Base-by-base conservation (phyloP, 2,888 invertebrate genomes). In the Keiferia lycopersicella region DNA sequence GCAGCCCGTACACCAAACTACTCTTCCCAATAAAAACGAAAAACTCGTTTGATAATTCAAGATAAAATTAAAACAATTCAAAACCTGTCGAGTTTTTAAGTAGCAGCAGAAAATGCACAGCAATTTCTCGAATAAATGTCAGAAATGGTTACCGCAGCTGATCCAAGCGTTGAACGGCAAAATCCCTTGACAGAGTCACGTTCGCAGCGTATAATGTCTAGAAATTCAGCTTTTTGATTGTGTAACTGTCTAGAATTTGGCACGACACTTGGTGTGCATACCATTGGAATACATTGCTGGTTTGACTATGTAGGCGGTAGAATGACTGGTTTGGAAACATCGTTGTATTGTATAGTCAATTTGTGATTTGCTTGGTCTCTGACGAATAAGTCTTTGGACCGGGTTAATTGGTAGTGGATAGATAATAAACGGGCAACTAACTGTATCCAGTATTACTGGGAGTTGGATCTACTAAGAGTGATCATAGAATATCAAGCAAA, bases 181-280 rank as follows among this genome's bases (percentile, higher is more conserved):
- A 77, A 74, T 77, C 74, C 74, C 73, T 71, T 73, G 73, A 74
- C 67, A 72, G 77, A 82, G 84, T 83, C 86, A 53, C 53, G 26
- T 53, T 26, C 53, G n/a, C 20, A 3, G 26, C 34, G 26, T 16
- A 26, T 56, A 26, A 56, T 53, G 20, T 26, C 53, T 26, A n/a
- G 26, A 56, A 16, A 56, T 16, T 26, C 30, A 26, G 26, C 56
- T 30, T 38, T 63, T 57, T 63, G 18, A 26, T 57, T 56, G 41
- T 26, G 56, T 62, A 45, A 53, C 50, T 56, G 41, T 22, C 39
- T 26, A 53, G 14, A 12, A 50, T 18, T 20, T 50, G 20, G 12
- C 50, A 20, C 50, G 30, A 53, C 14, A 30, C n/a, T 53, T n/a
- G 2, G n/a, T 4, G 3, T n/a, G 14, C 20, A 53, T 50, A 10